These are phyloP conservation scores for Tethya wilhelma DNA, from an alignment of 37 sponge, comb jelly and placozoan species.

Conservation along the genomic window DNA sequence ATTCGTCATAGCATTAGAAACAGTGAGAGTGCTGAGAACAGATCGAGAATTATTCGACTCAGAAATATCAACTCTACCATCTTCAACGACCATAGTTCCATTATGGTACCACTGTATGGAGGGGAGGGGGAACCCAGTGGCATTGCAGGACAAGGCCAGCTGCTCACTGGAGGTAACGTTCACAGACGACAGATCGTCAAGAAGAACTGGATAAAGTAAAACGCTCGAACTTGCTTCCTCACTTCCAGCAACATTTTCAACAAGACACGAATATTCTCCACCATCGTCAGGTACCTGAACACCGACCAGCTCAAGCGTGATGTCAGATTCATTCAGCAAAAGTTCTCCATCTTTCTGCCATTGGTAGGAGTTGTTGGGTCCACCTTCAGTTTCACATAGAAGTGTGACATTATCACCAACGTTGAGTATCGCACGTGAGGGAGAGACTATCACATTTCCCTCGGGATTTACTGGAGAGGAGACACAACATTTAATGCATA, in stretches of 20 bases:
- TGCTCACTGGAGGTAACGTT: constrained; percentile 13
- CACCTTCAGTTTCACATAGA: constrained; percentile 51
- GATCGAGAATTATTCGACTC: background rate
- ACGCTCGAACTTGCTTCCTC: background rate
- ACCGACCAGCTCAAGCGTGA: background rate
- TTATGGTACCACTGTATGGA: constrained; percentile 58
- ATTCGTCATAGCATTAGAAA: constrained; percentile 12
- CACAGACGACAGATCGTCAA: background rate
- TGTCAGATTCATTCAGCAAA: background rate
- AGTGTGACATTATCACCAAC: constrained; percentile 12
- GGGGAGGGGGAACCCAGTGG: constrained; percentile 48
- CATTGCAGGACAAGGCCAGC: constrained; percentile 45
- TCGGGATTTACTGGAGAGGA: constrained; percentile 22
- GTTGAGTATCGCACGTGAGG: background rate
- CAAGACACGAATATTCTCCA: constrained; percentile 20
- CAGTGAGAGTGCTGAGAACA: constrained; percentile 35
- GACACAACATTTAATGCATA: no score
- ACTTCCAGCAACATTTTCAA: background rate
- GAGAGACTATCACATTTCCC: background rate
- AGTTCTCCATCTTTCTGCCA: constrained; percentile 36
- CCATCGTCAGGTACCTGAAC: constrained; percentile 48
- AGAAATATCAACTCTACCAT: background rate
- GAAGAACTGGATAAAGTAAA: background rate
- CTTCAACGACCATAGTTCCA: constrained; percentile 21
- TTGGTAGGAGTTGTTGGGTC: constrained; percentile 27